Evolutionary conservation across 2,888 invertebrate species (phyloP), one percentile per base, ranked within the genome.

Genomic region (Lymantria monacha): DNA sequence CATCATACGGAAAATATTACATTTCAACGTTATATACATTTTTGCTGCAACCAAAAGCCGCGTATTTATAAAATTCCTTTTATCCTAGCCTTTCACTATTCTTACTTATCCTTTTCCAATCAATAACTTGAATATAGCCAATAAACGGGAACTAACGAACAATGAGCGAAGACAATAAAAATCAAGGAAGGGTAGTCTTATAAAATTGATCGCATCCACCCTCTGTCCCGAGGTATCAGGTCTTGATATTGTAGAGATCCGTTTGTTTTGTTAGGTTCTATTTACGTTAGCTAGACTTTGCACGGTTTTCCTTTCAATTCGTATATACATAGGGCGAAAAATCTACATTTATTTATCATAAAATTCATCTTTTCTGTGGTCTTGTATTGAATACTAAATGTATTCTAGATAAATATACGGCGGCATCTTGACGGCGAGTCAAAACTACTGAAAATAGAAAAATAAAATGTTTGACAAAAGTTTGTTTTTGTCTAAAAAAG

Each of bases 141-240:
- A 68, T 66, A 66, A 66, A 66, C 57, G 58, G 22, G 62, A 60
- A 58, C 62, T 68, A 68, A 68, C 68, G 63, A 69, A 66, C 56
- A 63, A 57, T 56, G 59, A 64, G 50, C 43, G 53, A 59, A 66
- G 62, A 61, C 60, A 67, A 70, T 74, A 74, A 74, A 69, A 69
- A 61, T 59, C 51, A 50, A 54, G 57, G 49, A 52, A 44, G 57
- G 65, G 69, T 59, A 57, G 57, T 52, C 65, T 64, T 63, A 72
- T 69, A 68, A 72, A 74, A 68, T 67, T 70, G 69, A 73, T 72
- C 63, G 53, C 54, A 43, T 30, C 48, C 61, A 49, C 55, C 62
- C 61, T 40, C 43, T 9, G 45, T 45, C 38, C 51, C 52, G 42
- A 44, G 47, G 3, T 33, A 9, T 10, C 33, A 33, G 7, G 9